Base-by-base conservation (phyloP, 2,113 vertebrate species). In the Porphyrio hochstetteri region DNA sequence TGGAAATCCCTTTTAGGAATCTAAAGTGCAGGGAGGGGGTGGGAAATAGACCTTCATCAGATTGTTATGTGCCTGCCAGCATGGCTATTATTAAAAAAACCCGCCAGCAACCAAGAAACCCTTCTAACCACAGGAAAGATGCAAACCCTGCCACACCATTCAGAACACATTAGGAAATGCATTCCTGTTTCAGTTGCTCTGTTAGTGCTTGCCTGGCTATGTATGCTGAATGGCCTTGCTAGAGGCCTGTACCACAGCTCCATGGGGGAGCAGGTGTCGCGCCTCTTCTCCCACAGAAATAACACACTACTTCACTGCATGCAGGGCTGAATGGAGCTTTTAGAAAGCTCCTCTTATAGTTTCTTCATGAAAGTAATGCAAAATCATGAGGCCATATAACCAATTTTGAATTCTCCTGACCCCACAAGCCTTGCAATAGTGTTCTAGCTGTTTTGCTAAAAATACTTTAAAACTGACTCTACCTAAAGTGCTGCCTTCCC, bases 41-140 rank as follows among this genome's bases (percentile, higher is more conserved):
- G 24, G 20, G 17, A 74, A 61, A 65, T 2, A 61, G 59, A 84
- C 42, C 3, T 69, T 42, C 23, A 64, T 64, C 52, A 76, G 53
- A 35, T 63, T 70, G 77, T 40, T 91, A 16, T 27, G n/a, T 50
- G 60, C 27, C 74, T 68, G 68, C 27, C 48, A 40, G 42, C 46
- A 5, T 16, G 56, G 23, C n/a, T 52, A 4, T 42, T 82, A 40
- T 13, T 76, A 65, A 59, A 76, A 79, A 44, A 56, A 63, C 25
- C 7, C 24, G 44, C 0, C 20, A 69, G 23, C 50, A 63, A 75
- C 1, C 5, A 33, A 25, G 72, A 17, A 1, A 1, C 11, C 18
- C 31, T 36, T 84, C n/a, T 57, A 48, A 60, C 13, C 53, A 3
- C 6, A 23, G 57, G 33, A 19, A 40, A 60, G 48, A 42, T 25